phyloP scores from a whole-genome alignment of 1,140 invertebrate species.

The Drosophila miranda region DNA sequence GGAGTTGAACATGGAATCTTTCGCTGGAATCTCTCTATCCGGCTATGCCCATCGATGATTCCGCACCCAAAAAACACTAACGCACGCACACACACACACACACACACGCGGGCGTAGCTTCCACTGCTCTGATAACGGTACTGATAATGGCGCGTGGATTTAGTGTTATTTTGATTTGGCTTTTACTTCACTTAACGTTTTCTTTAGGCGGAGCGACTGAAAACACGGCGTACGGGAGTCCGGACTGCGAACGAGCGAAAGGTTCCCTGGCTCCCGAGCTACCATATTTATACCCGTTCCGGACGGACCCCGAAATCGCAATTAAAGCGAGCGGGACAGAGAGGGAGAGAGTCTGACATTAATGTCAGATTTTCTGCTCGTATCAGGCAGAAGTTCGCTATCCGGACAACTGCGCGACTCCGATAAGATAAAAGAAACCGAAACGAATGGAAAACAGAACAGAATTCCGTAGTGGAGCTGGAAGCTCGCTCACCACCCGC shows the following conservation, averaged over 20 bases:
- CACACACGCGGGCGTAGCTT: no score
- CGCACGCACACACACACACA: not conserved
- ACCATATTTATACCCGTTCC: constrained; percentile 60
- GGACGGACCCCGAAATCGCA: constrained; percentile 39
- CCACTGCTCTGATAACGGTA: constrained; percentile 10
- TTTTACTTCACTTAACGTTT: not conserved
- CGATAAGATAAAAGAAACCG: constrained; percentile 35
- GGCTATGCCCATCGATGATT: constrained; percentile 42
- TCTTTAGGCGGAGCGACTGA: constrained; percentile 5
- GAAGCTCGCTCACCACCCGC: constrained; percentile 6
- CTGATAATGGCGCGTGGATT: constrained; percentile 10
- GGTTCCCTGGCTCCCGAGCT: constrained; percentile 58
- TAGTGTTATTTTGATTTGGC: constrained; percentile 12
- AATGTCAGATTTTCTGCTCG: constrained; percentile 30
- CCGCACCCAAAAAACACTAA: not conserved
- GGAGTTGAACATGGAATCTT: constrained; percentile 59
- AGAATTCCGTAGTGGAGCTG: constrained; percentile 22
- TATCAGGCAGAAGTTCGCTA: constrained; percentile 49
- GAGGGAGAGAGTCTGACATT: constrained; percentile 35
- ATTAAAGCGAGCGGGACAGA: constrained; percentile 15
- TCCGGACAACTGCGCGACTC: constrained; percentile 41
- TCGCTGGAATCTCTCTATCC: constrained; percentile 20
- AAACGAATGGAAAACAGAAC: constrained; percentile 13
- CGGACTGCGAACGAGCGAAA: constrained; percentile 67
- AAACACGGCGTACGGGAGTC: constrained; percentile 46